A percentile compares a stretch with the other conserved stretches of the same genome.
These are phyloP conservation scores for Alosa alosa DNA, from an alignment of 2,113 vertebrate genomes.

Conservation along the genomic window DNA sequence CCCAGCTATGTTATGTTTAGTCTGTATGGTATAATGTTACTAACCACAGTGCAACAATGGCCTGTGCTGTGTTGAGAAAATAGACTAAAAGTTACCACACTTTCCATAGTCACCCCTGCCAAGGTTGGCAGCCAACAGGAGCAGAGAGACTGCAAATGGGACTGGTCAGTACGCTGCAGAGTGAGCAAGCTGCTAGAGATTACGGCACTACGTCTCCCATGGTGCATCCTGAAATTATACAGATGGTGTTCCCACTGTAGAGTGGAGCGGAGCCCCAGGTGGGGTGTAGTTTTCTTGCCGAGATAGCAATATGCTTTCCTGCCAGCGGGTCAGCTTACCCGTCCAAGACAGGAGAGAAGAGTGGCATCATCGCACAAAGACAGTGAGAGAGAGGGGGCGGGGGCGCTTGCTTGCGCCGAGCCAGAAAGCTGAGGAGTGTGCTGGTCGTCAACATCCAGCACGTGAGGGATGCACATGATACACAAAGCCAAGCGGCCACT, in stretches of 20 bases:
- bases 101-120: constrained; percentile 10
- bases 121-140: not conserved
- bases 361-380: not conserved
- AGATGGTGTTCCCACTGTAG: constrained; percentile 39
- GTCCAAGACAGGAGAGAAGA: constrained; percentile 32
- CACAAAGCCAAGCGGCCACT: not conserved
- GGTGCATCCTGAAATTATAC: constrained; percentile 33
- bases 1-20: not conserved
- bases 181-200: constrained; percentile 17
- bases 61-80: not conserved
- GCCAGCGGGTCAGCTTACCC: constrained; percentile 35
- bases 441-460: constrained; percentile 7
- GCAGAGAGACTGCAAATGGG: constrained; percentile 1
- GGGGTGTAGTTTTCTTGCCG: constrained; percentile 40
- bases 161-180: not conserved
- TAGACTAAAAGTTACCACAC: not conserved
- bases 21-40: not conserved
- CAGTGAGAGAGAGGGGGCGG: not conserved
- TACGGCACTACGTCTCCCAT: constrained; percentile 30
- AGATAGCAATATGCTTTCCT: constrained; percentile 44
- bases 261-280: constrained; percentile 27
- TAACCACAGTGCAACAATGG: not conserved
- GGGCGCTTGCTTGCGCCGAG: not conserved
- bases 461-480: constrained; percentile 9
- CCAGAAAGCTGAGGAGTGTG: not conserved